Evolutionary conservation across 2,888 invertebrate species (phyloP).

Genomic region (Serripes groenlandicus): DNA sequence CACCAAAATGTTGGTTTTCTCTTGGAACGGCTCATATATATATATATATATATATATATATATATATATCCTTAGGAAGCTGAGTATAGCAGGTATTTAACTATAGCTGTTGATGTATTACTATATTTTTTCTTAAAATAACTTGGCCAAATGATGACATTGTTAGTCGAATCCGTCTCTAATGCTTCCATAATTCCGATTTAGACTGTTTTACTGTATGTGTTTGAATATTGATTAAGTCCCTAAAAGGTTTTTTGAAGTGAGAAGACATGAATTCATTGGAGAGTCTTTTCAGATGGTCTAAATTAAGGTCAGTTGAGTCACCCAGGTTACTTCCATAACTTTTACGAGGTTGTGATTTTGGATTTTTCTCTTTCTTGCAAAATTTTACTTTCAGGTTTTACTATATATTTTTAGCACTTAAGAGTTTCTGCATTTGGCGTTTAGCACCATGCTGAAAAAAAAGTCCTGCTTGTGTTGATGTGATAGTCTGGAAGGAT

Average conservation of each 20-base stretch:
- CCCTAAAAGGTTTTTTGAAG: constrained; percentile 2
- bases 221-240: constrained; percentile 14
- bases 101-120: neutral
- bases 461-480: neutral
- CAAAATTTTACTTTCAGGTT: constrained; percentile 7
- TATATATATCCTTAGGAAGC: constrained; percentile 23
- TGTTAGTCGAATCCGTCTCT: constrained; percentile 34
- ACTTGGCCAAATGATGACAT: constrained; percentile 48
- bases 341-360: neutral
- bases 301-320: constrained; percentile 1
- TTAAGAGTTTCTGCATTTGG: neutral
- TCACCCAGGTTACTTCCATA: constrained; percentile 32
- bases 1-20: too few relatives aligned
- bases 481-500: neutral
- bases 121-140: neutral
- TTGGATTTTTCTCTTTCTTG: constrained; percentile 28
- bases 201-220: constrained; percentile 16
- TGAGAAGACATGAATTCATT: neutral
- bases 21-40: too few relatives aligned
- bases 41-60: too few relatives aligned
- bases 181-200: constrained; percentile 34
- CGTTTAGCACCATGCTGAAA: neutral
- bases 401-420: constrained; percentile 10
- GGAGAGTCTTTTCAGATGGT: neutral
- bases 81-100: constrained; percentile 14